Conservation (phyloP, 2,888 invertebrate species). For the Athalia rosae region DNA sequence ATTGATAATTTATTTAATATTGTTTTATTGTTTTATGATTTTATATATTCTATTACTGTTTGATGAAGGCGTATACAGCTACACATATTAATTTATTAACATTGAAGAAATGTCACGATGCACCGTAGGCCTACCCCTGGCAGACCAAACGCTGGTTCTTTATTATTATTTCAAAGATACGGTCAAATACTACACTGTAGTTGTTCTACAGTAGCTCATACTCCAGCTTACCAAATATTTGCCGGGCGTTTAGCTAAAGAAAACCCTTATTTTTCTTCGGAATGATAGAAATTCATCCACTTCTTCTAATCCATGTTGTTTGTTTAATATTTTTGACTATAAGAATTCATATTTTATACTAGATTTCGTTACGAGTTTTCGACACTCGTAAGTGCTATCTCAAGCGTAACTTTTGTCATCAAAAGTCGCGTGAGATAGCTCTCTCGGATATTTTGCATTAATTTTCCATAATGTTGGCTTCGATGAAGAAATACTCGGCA, state of each 20-base stretch:
- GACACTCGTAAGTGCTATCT: slow-evolving; percentile 24
- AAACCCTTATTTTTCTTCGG: neutral
- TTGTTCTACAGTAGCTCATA: slow-evolving; percentile 45
- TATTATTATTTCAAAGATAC: slow-evolving; percentile 44
- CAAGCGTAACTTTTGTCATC: slow-evolving; percentile 20
- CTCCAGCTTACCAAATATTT: slow-evolving; percentile 48
- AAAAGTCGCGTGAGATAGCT: slow-evolving; percentile 34
- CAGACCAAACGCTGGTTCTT: slow-evolving; percentile 47
- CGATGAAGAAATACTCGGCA: slow-evolving; percentile 63
- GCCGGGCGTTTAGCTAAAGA: slow-evolving; percentile 45
- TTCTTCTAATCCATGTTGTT: slow-evolving; percentile 39
- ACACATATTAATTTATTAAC: slow-evolving; percentile 52
- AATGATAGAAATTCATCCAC: slow-evolving; percentile 34
- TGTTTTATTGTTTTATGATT: slow-evolving; percentile 73
- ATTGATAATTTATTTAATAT: slow-evolving; percentile 73
- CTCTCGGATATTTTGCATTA: slow-evolving; percentile 44
- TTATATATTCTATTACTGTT: slow-evolving; percentile 71
- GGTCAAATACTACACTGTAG: slow-evolving; percentile 45
- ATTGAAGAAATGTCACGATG: slow-evolving; percentile 53
- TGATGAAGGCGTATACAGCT: slow-evolving; percentile 55
- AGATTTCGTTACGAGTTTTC: slow-evolving; percentile 25
- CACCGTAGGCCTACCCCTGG: slow-evolving; percentile 56
- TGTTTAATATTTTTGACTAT: slow-evolving; percentile 36
- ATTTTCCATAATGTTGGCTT: slow-evolving; percentile 20
- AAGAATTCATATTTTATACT: slow-evolving; percentile 11